Percentiles rank a stretch among this genome's conserved stretches.
Conservation (phyloP, 2,113 vertebrate species). For the Cryptomyrus ogoouensis region DNA sequence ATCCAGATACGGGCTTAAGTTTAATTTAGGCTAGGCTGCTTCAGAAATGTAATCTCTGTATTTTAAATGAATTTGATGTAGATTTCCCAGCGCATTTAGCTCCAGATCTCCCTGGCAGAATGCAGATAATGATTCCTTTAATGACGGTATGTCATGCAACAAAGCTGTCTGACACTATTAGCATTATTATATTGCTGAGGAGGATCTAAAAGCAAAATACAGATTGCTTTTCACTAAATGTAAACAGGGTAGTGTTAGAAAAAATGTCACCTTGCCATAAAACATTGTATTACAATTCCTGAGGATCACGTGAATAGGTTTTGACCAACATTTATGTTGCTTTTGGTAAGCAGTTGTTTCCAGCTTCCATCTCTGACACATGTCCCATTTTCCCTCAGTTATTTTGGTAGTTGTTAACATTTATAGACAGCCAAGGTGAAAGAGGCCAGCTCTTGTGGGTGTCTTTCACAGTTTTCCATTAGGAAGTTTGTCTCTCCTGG, state of each 20-base stretch:
- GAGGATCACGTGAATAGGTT: not conserved
- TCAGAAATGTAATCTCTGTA: not conserved
- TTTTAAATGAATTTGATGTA: not conserved
- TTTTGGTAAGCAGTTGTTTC: not conserved
- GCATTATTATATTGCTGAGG: not conserved
- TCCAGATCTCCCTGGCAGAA: not conserved
- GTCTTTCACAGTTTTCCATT: not conserved
- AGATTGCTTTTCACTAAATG: not conserved
- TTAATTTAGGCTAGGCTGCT: not conserved
- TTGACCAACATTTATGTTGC: not conserved
- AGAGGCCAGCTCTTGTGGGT: not conserved
- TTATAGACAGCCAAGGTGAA: not conserved
- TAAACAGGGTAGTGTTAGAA: not conserved
- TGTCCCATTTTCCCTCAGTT: not conserved
- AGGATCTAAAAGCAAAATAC: not conserved
- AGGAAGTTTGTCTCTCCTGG: not conserved
- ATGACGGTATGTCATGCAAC: not conserved
- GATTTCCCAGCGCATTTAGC: not conserved
- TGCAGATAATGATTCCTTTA: not conserved
- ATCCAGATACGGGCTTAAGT: not conserved
- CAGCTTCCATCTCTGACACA: not conserved
- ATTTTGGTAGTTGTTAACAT: not conserved
- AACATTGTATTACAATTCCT: not conserved
- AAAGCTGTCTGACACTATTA: not conserved
- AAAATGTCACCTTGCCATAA: not conserved